Percentiles rank a stretch among this genome's conserved stretches.
phyloP scores from a whole-genome alignment of 2,113 vertebrate species.

The Onychorhynchus coronatus region DNA sequence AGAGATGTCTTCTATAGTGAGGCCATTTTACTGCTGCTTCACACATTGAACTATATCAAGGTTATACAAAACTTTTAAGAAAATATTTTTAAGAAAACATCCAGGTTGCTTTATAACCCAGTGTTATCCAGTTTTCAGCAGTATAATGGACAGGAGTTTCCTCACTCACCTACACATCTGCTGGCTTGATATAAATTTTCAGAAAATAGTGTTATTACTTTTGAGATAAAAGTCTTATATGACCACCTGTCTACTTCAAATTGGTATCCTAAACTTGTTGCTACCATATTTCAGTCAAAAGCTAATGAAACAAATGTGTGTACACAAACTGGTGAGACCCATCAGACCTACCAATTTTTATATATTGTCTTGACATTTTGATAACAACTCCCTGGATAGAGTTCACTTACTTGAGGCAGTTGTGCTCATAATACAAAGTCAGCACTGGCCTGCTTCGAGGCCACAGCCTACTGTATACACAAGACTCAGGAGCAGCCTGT shows the following conservation, averaged over 20 bases:
- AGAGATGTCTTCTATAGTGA: neutral
- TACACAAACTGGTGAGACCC: neutral
- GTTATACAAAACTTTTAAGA: neutral
- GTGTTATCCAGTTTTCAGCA: neutral
- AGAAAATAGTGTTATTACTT: neutral
- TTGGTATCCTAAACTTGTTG: neutral
- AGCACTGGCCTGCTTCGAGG: neutral
- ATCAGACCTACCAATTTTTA: neutral
- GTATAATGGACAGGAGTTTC: neutral
- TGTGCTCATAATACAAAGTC: neutral
- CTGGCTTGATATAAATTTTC: neutral
- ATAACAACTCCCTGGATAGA: neutral
- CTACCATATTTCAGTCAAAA: neutral
- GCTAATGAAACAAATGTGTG: neutral
- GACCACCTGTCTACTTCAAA: neutral
- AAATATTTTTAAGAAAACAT: neutral
- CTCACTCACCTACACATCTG: neutral
- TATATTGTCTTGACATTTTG: neutral
- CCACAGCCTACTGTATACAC: neutral
- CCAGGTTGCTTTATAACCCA: neutral
- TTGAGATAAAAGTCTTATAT: neutral
- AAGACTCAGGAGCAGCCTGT: neutral
- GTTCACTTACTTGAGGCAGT: neutral
- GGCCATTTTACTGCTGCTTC: neutral
- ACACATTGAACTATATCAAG: neutral